Evolutionary conservation across 2,113 vertebrate species (phyloP).

Genomic region (Boleophthalmus pectinirostris): DNA sequence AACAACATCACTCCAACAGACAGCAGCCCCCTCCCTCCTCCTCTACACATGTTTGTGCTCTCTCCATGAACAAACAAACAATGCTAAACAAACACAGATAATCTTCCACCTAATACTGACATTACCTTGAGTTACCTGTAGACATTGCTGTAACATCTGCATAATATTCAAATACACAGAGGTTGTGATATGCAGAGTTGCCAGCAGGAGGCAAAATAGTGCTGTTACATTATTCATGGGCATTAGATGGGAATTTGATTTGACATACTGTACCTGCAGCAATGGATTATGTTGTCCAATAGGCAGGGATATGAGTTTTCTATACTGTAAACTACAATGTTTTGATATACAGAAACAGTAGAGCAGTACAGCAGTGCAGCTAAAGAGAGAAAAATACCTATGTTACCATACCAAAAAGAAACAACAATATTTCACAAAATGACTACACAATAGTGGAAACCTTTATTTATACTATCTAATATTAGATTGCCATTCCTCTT

Average conservation of each 20-base stretch:
- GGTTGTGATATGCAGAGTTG: slow-evolving; percentile 44
- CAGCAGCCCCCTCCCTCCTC: not conserved
- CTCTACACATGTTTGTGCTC: slow-evolving; percentile 15
- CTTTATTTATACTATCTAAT: too few relatives aligned
- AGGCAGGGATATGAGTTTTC: not conserved
- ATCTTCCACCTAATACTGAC: not conserved
- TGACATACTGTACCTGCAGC: slow-evolving; percentile 24
- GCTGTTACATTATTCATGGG: slow-evolving; percentile 6
- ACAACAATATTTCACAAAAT: too few relatives aligned
- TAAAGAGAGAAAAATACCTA: too few relatives aligned
- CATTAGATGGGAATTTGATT: slow-evolving; percentile 8
- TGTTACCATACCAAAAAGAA: too few relatives aligned
- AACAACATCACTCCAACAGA: slow-evolving; percentile 11
- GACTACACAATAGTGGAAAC: too few relatives aligned
- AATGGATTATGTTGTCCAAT: not conserved
- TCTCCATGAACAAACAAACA: not conserved
- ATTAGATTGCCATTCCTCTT: too few relatives aligned
- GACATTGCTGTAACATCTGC: not conserved
- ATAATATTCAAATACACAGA: slow-evolving; percentile 2
- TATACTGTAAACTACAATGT: not conserved
- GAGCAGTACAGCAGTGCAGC: too few relatives aligned
- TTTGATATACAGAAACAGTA: not conserved
- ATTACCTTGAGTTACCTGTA: not conserved
- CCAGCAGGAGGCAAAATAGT: slow-evolving; percentile 56
- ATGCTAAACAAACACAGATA: not conserved